Base-by-base conservation (phyloP, 2,113 vertebrate species). In the Alligator mississippiensis region DNA sequence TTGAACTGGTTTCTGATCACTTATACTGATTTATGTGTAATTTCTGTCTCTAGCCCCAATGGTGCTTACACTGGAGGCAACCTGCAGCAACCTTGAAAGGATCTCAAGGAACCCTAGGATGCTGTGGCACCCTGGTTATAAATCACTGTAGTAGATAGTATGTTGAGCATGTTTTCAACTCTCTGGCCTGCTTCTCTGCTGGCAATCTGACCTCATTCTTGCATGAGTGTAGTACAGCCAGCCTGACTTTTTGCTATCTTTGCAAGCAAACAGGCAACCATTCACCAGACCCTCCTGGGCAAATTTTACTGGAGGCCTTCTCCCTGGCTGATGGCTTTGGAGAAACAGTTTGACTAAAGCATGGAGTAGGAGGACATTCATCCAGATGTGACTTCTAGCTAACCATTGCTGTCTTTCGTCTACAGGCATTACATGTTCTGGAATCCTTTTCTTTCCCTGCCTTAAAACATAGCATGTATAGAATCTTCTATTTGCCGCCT, bases 371-470 rank as follows among this genome's bases (percentile, higher is more conserved):
- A 95, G 95, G 92, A 92, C 93, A 58, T 88, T 85, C 88, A 82
- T 63, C 34, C 34, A 38, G 22, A 74, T 22, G 6, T 74, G 34
- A 13, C 11, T 47, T 74, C 70, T 74, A 34, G 38, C 34, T 74
- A 38, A 24, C 21, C 34, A 24, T 94, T 85, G 34, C 85, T 95
- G 84, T 89, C 16, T 66, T 89, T 70, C 57, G 62, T 80, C 96
- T 78, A 77, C 61, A 96, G 94, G 64, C 82, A 80, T 88, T 93
- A 92, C 92, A 93, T 77, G 72, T 92, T 90, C 85, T 80, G 80
- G 95, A 95, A 93, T 90, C 76, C 87, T 96, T 74, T 96, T 96
- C 94, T 97, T 91, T 90, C 94, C 93, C 92, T 96, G 88, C 94
- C 94, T 38, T 11, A 47, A 34, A 74, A 74, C 21, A 6, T 34